Conservation (phyloP, 2,113 vertebrate species). For the Laticauda laticaudata region DNA sequence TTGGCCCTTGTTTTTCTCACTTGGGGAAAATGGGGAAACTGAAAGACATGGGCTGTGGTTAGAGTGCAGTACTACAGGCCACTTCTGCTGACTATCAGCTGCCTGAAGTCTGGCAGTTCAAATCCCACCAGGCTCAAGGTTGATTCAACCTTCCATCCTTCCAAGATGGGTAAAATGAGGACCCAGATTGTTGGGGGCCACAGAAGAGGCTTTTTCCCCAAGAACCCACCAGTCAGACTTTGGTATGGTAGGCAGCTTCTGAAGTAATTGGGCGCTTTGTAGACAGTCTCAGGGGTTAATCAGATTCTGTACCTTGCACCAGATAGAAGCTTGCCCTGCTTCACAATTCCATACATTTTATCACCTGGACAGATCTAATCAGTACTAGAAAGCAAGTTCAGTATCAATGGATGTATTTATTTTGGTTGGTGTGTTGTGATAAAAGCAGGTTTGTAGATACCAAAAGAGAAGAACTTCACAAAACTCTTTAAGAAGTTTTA, state of each 20-base stretch:
- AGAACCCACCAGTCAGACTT: not conserved
- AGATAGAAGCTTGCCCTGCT: not conserved
- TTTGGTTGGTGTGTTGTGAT: not conserved
- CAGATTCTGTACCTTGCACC: not conserved
- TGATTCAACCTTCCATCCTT: too few species aligned
- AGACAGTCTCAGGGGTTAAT: not conserved
- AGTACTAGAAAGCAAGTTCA: too few species aligned
- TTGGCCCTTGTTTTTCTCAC: not conserved
- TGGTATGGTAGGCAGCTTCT: not conserved
- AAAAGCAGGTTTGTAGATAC: not conserved
- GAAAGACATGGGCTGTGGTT: not conserved
- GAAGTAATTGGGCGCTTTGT: not conserved
- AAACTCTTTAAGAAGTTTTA: not conserved
- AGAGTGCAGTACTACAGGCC: too few species aligned
- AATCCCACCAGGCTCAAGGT: too few species aligned
- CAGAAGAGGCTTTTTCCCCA: not conserved
- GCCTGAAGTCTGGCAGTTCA: too few species aligned
- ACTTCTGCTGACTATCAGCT: too few species aligned
- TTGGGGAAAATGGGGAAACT: not conserved
- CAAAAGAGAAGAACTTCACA: not conserved
- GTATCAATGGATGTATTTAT: not conserved
- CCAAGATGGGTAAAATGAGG: too few species aligned
- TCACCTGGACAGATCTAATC: not conserved
- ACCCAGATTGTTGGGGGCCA: not conserved
- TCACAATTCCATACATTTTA: not conserved